Evolutionary conservation across 2,113 vertebrate species (phyloP), one percentile per base, ranked within the genome.

Genomic region (Gulo gulo): DNA sequence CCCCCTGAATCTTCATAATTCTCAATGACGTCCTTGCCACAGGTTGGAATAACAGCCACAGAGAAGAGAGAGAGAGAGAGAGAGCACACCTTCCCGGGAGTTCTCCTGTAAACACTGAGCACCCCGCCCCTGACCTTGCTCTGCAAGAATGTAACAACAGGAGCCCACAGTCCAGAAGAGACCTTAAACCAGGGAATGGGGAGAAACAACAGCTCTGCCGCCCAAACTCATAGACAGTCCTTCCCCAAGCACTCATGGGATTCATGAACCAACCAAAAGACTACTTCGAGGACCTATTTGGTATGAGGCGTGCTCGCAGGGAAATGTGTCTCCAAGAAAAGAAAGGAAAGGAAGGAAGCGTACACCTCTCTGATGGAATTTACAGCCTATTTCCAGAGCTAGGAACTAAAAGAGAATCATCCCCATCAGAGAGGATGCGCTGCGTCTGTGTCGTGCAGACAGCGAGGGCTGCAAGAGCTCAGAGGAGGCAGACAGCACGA

Each of bases 1-100:
- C 78, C 21, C 69, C 78, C 26, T 15, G 59, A 80, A 78, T 89
- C 78, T 73, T 95, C 93, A 34, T 91, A 93, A 97, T 79, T 98
- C 73, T 92, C 73, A 91, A 61, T 81, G 55, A 61, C 14, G 52
- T 83, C 73, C 83, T 93, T 94, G 55, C 86, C 59, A 11, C 80
- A 36, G 12, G 78, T 81, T 74, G 93, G 24, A 13, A 39, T 93
- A 55, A 91, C 52, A 92, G 81, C 8, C 71, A 23, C 18, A 89
- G 95, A 74, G 61, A 84, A 79, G 61, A 71, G 50, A 85, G 42
- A 69, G n/a, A 45, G 50, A 13, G 13, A 50, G 57, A 57, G 20
- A 57, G 2, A 57, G 42, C 29, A 1, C 65, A 57, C 24, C 15
- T 67, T 67, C 47, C 61, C 36, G 59, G 15, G 79, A 95, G 61